These are phyloP conservation scores for Bufo gargarizans DNA, from an alignment of 2,113 vertebrate species.

Conservation along the genomic window DNA sequence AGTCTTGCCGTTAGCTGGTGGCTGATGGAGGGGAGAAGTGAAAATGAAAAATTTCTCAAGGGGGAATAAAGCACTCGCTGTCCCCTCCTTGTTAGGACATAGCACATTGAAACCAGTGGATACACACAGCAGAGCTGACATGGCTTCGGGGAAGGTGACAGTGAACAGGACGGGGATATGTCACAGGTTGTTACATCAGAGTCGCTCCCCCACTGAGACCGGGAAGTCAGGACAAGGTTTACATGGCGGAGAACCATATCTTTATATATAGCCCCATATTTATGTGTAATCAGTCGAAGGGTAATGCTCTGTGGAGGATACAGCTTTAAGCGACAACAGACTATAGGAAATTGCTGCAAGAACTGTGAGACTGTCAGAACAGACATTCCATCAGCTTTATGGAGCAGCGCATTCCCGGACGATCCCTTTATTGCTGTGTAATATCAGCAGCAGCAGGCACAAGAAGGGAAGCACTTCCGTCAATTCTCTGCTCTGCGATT, in stretches of 20 bases:
- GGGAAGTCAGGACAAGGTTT: slow-evolving; percentile 24
- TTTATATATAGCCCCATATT: background rate
- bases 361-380: background rate
- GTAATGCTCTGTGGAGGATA: background rate
- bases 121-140: slow-evolving; percentile 23
- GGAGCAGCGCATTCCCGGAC: too few relatives aligned
- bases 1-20: slow-evolving; percentile 13
- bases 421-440: background rate
- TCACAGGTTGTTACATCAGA: slow-evolving; percentile 41
- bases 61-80: background rate
- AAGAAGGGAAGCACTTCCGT: background rate
- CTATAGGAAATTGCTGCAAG: background rate
- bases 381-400: background rate
- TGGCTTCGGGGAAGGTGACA: slow-evolving; percentile 46
- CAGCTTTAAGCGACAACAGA: background rate
- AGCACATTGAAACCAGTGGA: slow-evolving; percentile 8
- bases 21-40: background rate
- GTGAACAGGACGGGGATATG: slow-evolving; percentile 23
- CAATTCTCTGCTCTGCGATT: background rate
- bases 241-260: background rate
- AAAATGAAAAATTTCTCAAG: slow-evolving; percentile 2
- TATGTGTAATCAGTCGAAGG: background rate
- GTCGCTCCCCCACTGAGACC: background rate
- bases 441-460: background rate
- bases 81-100: background rate